Percentiles rank a stretch among this genome's conserved stretches.
These are phyloP conservation scores for Ophioninae sp. DNA, from an alignment of 2,888 invertebrate genomes.

Conservation along the genomic window DNA sequence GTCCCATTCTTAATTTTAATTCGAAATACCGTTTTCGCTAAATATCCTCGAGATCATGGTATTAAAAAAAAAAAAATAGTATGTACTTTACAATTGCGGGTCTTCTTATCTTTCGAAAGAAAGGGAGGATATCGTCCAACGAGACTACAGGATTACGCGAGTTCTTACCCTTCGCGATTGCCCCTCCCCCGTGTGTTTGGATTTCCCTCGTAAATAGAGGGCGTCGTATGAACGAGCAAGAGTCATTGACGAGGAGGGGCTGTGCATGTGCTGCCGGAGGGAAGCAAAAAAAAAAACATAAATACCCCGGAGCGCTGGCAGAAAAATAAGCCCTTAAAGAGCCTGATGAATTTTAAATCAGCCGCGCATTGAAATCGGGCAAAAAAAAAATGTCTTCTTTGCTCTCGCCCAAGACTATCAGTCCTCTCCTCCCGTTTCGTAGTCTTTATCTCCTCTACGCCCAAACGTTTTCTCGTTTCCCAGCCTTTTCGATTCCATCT, in stretches of 20 bases:
- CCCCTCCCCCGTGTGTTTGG: constrained; percentile 50
- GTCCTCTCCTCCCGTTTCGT: constrained; percentile 61
- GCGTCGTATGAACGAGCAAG: constrained; percentile 40
- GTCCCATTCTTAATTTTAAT: neutral
- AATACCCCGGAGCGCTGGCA: constrained; percentile 79
- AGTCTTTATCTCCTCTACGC: constrained; percentile 43
- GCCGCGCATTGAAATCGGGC: constrained; percentile 78
- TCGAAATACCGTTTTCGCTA: neutral
- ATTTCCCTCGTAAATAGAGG: constrained; percentile 45
- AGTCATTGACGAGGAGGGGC: constrained; percentile 37
- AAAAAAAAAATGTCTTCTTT: constrained; percentile 79
- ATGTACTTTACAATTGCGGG: constrained; percentile 21
- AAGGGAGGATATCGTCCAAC: constrained; percentile 62
- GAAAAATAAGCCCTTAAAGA: constrained; percentile 81
- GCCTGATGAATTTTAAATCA: constrained; percentile 81
- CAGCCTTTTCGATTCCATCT: constrained; percentile 45
- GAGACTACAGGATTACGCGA: constrained; percentile 73
- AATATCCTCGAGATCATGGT: constrained; percentile 13
- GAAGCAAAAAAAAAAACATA: constrained; percentile 73
- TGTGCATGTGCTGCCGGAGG: constrained; percentile 22
- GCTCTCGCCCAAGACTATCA: constrained; percentile 76
- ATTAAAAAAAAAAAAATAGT: constrained; percentile 56
- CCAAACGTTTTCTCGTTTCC: constrained; percentile 54
- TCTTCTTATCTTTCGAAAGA: constrained; percentile 63
- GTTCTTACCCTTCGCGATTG: constrained; percentile 58